Percentiles rank a stretch among this genome's conserved stretches.
These are phyloP conservation scores for Melitaea cinxia DNA, from an alignment of 1,140 invertebrate species.

Conservation along the genomic window DNA sequence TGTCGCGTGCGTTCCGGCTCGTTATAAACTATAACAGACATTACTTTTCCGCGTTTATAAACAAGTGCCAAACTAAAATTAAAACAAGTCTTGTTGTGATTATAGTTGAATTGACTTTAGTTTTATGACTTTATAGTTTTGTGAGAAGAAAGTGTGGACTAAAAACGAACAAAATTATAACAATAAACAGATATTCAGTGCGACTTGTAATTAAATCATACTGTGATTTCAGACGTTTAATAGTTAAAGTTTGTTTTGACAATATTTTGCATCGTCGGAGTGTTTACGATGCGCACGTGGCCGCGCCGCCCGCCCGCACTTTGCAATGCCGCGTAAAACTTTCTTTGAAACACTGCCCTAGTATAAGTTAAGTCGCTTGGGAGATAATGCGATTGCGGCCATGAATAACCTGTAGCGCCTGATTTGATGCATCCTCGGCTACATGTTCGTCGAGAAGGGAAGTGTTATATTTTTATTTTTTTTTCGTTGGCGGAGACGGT, in stretches of 20 bases:
- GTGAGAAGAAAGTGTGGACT: constrained; percentile 41
- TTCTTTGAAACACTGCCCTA: constrained; percentile 67
- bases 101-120: constrained; percentile 48
- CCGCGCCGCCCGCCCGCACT: constrained; percentile 57
- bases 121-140: constrained; percentile 37
- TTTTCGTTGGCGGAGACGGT: constrained; percentile 78
- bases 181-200: constrained; percentile 28
- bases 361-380: constrained; percentile 55
- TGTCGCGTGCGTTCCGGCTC: constrained; percentile 51
- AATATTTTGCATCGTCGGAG: constrained; percentile 40
- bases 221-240: constrained; percentile 37
- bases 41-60: constrained; percentile 52
- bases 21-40: constrained; percentile 56
- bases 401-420: constrained; percentile 71
- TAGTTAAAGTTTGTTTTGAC: constrained; percentile 49
- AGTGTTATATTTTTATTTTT: constrained; percentile 75
- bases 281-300: constrained; percentile 78
- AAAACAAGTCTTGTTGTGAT: constrained; percentile 53
- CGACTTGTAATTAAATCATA: constrained; percentile 12
- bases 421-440: constrained; percentile 55
- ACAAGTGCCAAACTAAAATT: constrained; percentile 63
- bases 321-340: constrained; percentile 77
- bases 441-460: constrained; percentile 67
- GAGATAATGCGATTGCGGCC: constrained; percentile 51
- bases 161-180: constrained; percentile 24